Base-by-base conservation (phyloP, 2,888 invertebrate species). In the Zelleria hepariella region DNA sequence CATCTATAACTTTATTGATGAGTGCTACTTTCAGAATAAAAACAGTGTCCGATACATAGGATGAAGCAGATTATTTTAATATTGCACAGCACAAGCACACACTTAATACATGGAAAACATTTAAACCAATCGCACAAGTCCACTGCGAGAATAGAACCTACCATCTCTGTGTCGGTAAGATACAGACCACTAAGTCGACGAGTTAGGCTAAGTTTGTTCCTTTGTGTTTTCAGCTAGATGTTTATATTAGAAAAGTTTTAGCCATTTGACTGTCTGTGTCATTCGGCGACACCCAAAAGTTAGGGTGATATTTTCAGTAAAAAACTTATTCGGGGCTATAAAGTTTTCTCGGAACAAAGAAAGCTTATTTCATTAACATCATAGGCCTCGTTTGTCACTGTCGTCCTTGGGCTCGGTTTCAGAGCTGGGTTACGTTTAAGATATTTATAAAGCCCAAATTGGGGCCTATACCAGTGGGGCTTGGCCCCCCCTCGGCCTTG, bases 361-460 rank as follows among this genome's bases (percentile, higher is more conserved):
- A 10, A 10, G 54, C 47, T 55, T 61, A 27, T 21, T 52, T 61
- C 27, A 57, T 6, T 25, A 57, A 23, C 32, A 56, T 6, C 53
- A n/a, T n/a, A n/a, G 48, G 52, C 42, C 59, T 32, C 57, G 54
- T 61, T 52, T 58, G 58, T 64, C 57, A 62, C 51, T 42, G 58
- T 59, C 60, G 32, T 27, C 55, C 8, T 23, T 18, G 10, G 55
- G 18, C 21, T 55, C 55, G 10, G 27, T 27, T 55, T 42, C 60
- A 61, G 59, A 54, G 64, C 68, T 70, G 61, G 64, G 64, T 66
- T 66, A 65, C 64, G 59, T 59, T 67, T 66, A 57, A 63, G 64
- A 59, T 64, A 66, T 68, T 70, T 67, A 49, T 49, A 51, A 27
- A 26, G 32, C 58, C 26, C 20, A 26, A 25, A 51, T 23, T 49